Conservation (phyloP, 2,113 vertebrate species). For the Ascaphus truei region DNA sequence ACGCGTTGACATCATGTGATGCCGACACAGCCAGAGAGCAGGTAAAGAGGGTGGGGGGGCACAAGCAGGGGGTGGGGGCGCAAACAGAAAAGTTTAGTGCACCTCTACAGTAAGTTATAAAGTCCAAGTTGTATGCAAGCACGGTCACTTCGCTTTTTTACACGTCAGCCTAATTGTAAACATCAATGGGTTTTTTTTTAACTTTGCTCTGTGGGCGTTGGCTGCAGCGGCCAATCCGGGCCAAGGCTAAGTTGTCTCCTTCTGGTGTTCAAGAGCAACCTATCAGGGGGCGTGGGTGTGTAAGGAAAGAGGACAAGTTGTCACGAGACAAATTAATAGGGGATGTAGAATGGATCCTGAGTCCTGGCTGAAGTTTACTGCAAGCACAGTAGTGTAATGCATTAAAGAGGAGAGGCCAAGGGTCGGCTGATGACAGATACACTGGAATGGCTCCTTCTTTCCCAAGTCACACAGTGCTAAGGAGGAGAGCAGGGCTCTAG, state of each 20-base stretch:
- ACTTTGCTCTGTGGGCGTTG: conserved; percentile 24
- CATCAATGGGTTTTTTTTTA: neutral
- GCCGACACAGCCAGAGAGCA: too few species aligned
- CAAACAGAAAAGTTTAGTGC: too few species aligned
- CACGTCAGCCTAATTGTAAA: neutral
- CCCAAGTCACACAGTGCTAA: conserved; percentile 7
- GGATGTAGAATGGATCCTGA: neutral
- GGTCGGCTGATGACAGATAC: neutral
- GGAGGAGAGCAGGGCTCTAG: too few species aligned
- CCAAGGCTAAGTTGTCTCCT: neutral
- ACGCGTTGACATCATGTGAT: too few species aligned
- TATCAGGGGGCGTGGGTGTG: neutral
- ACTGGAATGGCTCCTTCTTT: too few species aligned
- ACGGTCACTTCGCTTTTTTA: neutral
- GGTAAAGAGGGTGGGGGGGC: too few species aligned
- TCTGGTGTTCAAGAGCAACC: neutral
- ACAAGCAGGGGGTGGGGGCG: too few species aligned
- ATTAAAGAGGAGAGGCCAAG: conserved; percentile 15
- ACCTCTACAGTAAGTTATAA: too few species aligned
- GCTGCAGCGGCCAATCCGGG: neutral
- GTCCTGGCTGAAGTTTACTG: neutral
- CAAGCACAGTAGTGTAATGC: neutral
- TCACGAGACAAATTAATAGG: neutral
- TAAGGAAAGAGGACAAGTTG: neutral
- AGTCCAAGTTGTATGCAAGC: neutral